A percentile compares a stretch with the other conserved stretches of the same genome.
Evolutionary conservation across 2,113 vertebrate genomes (phyloP).

Genomic region (Nymphicus hollandicus): DNA sequence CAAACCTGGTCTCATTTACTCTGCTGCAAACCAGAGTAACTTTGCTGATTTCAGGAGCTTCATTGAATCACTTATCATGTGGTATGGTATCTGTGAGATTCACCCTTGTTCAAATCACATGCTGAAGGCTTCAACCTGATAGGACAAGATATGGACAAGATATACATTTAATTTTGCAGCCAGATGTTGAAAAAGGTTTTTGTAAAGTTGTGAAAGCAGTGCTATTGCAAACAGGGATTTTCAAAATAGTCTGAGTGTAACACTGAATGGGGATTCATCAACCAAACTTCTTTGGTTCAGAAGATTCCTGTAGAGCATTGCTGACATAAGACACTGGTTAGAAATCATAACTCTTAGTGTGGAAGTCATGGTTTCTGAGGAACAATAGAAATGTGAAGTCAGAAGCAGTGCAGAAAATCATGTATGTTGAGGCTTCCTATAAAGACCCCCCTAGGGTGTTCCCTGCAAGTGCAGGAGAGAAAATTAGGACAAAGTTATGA

Average conservation of each 20-base stretch:
- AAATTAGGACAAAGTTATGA: conserved; percentile 47
- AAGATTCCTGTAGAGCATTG: not conserved
- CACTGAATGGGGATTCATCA: not conserved
- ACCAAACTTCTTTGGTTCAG: not conserved
- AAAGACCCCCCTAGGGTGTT: not conserved
- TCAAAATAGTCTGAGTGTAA: not conserved
- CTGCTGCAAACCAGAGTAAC: not conserved
- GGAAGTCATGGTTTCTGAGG: not conserved
- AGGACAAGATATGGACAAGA: not conserved
- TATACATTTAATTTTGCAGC: not conserved
- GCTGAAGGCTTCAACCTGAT: not conserved
- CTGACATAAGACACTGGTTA: not conserved
- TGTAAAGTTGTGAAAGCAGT: not conserved
- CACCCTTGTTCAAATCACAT: not conserved
- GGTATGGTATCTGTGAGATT: not conserved
- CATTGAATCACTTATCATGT: not conserved
- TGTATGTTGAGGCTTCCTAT: not conserved
- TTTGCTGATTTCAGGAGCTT: not conserved
- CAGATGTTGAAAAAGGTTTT: not conserved
- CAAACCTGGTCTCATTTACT: not conserved
- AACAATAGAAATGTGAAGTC: not conserved
- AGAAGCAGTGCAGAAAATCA: not conserved
- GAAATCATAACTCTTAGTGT: not conserved
- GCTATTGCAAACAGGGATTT: not conserved
- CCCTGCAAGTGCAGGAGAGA: not conserved